Evolutionary conservation across 2,888 invertebrate genomes (phyloP).

Genomic region (Cataglyphis cursor): DNA sequence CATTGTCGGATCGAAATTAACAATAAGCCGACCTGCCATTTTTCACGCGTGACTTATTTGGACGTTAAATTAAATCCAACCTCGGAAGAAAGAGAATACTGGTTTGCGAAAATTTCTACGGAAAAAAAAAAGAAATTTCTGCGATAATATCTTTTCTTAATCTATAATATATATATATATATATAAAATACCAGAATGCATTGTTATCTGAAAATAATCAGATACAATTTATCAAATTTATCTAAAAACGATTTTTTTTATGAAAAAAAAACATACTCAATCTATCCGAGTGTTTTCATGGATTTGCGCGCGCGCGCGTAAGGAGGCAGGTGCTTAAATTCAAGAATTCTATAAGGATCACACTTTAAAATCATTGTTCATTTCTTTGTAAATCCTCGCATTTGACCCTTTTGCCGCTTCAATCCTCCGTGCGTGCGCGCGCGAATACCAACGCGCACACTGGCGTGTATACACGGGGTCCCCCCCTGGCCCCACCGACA

Average conservation of each 20-base stretch:
- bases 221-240: not conserved
- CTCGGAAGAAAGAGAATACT: conserved; percentile 32
- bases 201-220: not conserved
- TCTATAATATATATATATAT: not conserved
- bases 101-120: conserved; percentile 24
- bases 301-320: not conserved
- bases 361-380: conserved; percentile 54
- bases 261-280: not conserved
- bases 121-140: not conserved
- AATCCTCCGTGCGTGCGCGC: conserved; percentile 35
- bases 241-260: not conserved
- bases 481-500: conserved; percentile 33
- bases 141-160: not conserved
- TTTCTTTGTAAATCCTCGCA: conserved; percentile 62
- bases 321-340: conserved; percentile 41
- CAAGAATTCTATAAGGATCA: conserved; percentile 46
- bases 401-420: conserved; percentile 60
- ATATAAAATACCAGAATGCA: not conserved
- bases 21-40: conserved; percentile 61
- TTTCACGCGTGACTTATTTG: conserved; percentile 62
- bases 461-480: conserved; percentile 48
- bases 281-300: not conserved
- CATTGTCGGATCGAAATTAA: conserved; percentile 63
- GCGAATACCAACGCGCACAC: conserved; percentile 45
- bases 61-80: conserved; percentile 63